These are phyloP conservation scores for Ophonus ardosiacus DNA, from an alignment of 2,888 invertebrate species.

Conservation along the genomic window DNA sequence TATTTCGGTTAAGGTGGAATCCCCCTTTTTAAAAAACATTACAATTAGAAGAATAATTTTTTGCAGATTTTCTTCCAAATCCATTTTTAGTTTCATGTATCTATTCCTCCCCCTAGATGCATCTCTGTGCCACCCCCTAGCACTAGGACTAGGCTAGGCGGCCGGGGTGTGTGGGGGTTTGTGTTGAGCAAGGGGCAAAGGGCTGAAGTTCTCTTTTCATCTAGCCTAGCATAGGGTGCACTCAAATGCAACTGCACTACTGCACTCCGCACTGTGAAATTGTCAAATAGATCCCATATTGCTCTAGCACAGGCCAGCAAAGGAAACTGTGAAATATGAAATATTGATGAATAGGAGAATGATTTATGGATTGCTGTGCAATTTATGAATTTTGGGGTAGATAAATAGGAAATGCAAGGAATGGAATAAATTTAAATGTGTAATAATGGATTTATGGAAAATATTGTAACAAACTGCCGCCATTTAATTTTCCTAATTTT, in stretches of 20 bases:
- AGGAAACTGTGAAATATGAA: neutral
- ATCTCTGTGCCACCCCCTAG: slow-evolving; percentile 55
- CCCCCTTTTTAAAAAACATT: no score
- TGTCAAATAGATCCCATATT: slow-evolving; percentile 11
- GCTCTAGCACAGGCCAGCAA: neutral
- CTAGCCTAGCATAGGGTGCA: slow-evolving; percentile 23
- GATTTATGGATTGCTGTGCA: neutral
- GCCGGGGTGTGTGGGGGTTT: slow-evolving; percentile 15
- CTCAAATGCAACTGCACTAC: no score
- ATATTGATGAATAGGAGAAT: neutral
- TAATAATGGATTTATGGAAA: no score
- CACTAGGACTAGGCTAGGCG: slow-evolving; percentile 22
- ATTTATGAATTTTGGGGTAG: neutral
- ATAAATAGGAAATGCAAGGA: no score
- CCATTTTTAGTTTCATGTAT: neutral
- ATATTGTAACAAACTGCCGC: no score
- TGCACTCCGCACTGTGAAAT: slow-evolving; percentile 32
- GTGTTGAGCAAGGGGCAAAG: slow-evolving; percentile 8
- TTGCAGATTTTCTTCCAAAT: no score
- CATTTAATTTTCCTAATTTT: no score
- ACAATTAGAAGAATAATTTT: no score
- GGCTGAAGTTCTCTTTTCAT: slow-evolving; percentile 23
- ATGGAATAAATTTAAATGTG: no score
- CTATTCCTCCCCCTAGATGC: slow-evolving; percentile 23
- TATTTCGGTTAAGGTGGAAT: no score